These are phyloP conservation scores for Heliconius charithonia DNA, from an alignment of 2,888 invertebrate genomes.

Conservation along the genomic window DNA sequence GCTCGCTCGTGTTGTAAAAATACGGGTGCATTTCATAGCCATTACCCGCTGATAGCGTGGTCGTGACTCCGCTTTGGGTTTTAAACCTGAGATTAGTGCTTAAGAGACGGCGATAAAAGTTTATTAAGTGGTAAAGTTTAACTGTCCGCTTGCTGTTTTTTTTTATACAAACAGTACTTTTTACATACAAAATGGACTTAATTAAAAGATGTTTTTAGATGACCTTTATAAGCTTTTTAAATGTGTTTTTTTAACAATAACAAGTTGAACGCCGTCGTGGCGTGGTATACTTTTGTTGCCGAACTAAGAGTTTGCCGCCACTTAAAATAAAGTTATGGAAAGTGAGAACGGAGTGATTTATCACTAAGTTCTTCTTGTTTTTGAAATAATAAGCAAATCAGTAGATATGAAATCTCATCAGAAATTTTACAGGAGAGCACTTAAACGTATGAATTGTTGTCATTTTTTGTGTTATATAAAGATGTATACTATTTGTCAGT, in stretches of 20 bases:
- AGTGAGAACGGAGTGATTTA: not conserved
- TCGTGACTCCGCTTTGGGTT: slow-evolving; percentile 50
- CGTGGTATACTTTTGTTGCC: too few species aligned
- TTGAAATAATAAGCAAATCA: not conserved
- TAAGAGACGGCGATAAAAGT: slow-evolving; percentile 20
- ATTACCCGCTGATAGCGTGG: slow-evolving; percentile 48
- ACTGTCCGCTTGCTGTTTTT: slow-evolving; percentile 5
- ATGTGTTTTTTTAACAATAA: not conserved
- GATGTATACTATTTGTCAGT: not conserved
- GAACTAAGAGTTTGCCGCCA: not conserved
- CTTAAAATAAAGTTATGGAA: not conserved
- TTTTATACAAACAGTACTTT: not conserved
- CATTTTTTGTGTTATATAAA: not conserved
- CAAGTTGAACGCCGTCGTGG: too few species aligned
- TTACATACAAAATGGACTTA: not conserved
- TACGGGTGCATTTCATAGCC: slow-evolving; percentile 48
- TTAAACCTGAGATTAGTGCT: slow-evolving; percentile 13
- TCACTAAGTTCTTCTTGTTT: not conserved
- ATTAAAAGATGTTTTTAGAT: not conserved
- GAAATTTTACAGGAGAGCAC: too few species aligned
- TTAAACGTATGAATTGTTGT: too few species aligned
- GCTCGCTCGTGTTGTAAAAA: slow-evolving; percentile 52
- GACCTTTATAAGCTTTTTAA: not conserved
- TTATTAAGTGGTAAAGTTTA: slow-evolving; percentile 5
- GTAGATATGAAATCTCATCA: too few species aligned